Evolutionary conservation across 2,113 vertebrate species (phyloP), one percentile per base, ranked within the genome.

Genomic region (Ondatra zibethicus): DNA sequence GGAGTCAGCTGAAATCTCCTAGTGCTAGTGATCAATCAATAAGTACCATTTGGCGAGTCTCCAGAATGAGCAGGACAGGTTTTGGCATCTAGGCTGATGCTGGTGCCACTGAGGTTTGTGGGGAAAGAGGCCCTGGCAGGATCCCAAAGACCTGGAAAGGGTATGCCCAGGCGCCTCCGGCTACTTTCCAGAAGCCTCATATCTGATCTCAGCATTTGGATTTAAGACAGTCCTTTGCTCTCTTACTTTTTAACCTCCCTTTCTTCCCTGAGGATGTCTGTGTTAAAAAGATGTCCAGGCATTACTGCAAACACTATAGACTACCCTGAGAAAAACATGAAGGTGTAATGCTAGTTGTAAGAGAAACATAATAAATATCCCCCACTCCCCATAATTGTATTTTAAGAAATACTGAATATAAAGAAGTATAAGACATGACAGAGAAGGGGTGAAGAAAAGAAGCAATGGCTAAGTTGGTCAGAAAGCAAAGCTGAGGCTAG

Each of bases 81-180:
- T 1, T 93, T 95, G 68, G 47, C 75, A 84, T 84, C 73, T 61
- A 91, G 27, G 19, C 23, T 89, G 55, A 29, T 65, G 3, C 95
- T 45, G 33, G 72, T 96, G 93, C 85, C 39, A 27, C 50, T 95
- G 93, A 90, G 95, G 88, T 94, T 91, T 97, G 87, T 68, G 78
- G 93, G 3, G 14, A 93, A 58, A 58, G 29, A 93, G 7, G 68
- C 77, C 84, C 84, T 97, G 96, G 96, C 90, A 66, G 84, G 3
- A 42, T 88, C 42, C 94, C 42, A 61, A 17, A 14, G 55, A 14
- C 52, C 29, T 76, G 42, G 45, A 29, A 25, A 84, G 81, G 70
- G 11, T 29, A 47, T 75, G 19, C 50, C 36, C 27, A 55, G 31
- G 6, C 36, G 1, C 4, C 70, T 50, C 31, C n/a, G 23, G 17